Base-by-base conservation (phyloP, 1,140 invertebrate genomes). In the Drosophila busckii region DNA sequence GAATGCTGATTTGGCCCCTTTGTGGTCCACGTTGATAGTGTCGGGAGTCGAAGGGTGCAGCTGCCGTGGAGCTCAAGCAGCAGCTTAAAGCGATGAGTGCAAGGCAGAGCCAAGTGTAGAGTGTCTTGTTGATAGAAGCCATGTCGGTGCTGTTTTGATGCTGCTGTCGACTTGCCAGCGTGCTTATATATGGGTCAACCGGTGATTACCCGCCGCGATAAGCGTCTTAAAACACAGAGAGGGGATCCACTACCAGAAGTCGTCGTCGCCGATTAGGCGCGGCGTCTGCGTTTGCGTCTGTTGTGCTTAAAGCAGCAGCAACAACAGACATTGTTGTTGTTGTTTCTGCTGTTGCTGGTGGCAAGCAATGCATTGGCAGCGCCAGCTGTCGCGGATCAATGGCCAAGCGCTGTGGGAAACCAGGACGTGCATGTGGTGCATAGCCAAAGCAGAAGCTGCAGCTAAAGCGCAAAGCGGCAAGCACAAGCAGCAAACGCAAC, bases 21-120 rank as follows among this genome's bases (percentile, higher is more conserved):
- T 29, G 38, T 29, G 53, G 37, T 2, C 28, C 46, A 10, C 52
- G 44, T 29, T 31, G 46, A 10, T 9, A 9, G 13, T 64, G 67
- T 6, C 49, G 50, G 1, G 38, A 65, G 22, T 85, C 61, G 8
- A 80, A 84, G n/a, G 80, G 80, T 4, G 34, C 12, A 0, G 62
- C 80, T 17, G 34, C 2, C 0, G 46, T 40, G 2, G 59, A 23
- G 19, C 12, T 26, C 0, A 23, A 28, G 13, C 68, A 16, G n/a
- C n/a, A n/a, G n/a, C n/a, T n/a, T 4, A 70, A 19, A 2, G 49
- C 70, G 32, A 80, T 8, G 2, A 84, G 25, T 10, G 38, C 66
- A 22, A 84, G 38, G n/a, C 50, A 26, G n/a, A 56, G 2, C 37
- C 22, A 82, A 32, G 41, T 53, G 41, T 38, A 60, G 32, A 56